Conservation (phyloP, 2,797 vertebrate genomes). For the Danio tinwini region DNA sequence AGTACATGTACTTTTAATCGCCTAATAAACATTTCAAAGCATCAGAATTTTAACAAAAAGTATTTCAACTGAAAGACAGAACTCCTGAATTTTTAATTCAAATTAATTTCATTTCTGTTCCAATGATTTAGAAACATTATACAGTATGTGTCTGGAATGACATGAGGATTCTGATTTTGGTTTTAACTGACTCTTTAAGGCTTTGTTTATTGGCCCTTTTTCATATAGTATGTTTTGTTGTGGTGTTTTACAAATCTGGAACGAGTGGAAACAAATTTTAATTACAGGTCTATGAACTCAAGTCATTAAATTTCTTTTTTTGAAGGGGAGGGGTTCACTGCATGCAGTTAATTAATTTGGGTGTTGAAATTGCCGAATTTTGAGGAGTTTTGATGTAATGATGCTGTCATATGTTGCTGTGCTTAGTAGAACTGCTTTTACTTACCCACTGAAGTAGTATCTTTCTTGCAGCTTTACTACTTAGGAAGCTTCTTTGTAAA, state of each 20-base stretch:
- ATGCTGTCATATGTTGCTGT: not conserved
- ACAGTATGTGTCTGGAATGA: too few species aligned
- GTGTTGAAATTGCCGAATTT: not conserved
- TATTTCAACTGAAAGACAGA: too few species aligned
- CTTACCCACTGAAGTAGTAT: not conserved
- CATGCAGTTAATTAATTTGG: slow-evolving; percentile 11
- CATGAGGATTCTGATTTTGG: too few species aligned
- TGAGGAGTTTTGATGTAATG: not conserved
- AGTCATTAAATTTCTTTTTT: not conserved
- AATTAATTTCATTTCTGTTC: too few species aligned
- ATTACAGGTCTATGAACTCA: not conserved
- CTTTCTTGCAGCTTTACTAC: not conserved
- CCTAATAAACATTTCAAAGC: too few species aligned
- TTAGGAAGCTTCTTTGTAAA: not conserved
- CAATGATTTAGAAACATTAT: too few species aligned
- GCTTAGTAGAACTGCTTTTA: not conserved
- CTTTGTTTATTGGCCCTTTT: slow-evolving; percentile 11
- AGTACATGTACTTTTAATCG: too few species aligned
- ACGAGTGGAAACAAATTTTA: slow-evolving; percentile 17
- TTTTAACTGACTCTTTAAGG: not conserved
- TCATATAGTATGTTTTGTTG: slow-evolving; percentile 15
- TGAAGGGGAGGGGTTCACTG: not conserved
- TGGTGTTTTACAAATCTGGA: slow-evolving; percentile 16
- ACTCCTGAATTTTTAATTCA: too few species aligned
- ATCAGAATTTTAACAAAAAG: too few species aligned